Percentiles rank a stretch among this genome's conserved stretches.
phyloP scores from a whole-genome alignment of 1,140 invertebrate species.

The Apis dorsata region DNA sequence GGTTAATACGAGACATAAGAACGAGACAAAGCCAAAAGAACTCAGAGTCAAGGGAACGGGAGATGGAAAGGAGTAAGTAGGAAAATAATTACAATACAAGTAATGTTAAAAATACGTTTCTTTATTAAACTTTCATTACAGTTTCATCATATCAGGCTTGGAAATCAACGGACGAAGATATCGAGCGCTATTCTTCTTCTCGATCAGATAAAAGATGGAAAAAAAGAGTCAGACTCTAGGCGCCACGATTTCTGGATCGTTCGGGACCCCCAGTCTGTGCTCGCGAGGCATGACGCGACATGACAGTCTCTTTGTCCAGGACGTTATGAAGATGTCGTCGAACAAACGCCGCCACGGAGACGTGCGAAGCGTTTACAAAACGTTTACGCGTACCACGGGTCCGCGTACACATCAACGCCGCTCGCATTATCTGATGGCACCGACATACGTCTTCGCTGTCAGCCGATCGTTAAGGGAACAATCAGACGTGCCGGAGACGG shows the following conservation, averaged over 20 bases:
- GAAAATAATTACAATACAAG: neutral
- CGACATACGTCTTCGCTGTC: slow-evolving; percentile 66
- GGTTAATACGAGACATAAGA: no score
- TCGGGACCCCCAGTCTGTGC: neutral
- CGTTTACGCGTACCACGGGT: slow-evolving; percentile 33
- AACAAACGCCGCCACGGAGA: slow-evolving; percentile 36
- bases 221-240: no score
- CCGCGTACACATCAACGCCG: slow-evolving; percentile 49
- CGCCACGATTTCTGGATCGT: neutral
- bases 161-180: no score
- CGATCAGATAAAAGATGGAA: no score
- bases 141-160: neutral
- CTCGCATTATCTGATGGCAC: slow-evolving; percentile 62
- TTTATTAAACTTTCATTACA: neutral
- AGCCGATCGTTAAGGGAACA: slow-evolving; percentile 64
- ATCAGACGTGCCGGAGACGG: slow-evolving; percentile 54
- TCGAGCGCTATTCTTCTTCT: no score
- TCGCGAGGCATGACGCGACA: slow-evolving; percentile 54
- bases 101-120: neutral
- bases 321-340: slow-evolving; percentile 62
- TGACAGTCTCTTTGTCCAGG: slow-evolving; percentile 57
- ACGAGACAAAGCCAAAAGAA: no score
- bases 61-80: neutral
- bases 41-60: no score
- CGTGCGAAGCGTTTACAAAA: slow-evolving; percentile 60